Conservation (phyloP, 2,113 vertebrate genomes). For the Scomber scombrus region DNA sequence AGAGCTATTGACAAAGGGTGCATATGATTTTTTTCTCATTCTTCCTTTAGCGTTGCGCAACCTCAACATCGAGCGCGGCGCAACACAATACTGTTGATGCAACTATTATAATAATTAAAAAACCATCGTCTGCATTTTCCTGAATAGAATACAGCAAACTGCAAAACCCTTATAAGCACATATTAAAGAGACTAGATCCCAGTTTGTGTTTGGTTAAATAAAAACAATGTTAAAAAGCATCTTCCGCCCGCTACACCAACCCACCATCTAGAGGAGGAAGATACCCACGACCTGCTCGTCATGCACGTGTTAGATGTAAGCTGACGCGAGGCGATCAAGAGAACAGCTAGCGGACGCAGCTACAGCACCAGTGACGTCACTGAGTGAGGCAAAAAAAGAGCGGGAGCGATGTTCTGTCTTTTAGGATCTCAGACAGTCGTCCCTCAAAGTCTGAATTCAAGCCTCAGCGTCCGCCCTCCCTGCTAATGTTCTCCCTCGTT, state of each 20-base stretch:
- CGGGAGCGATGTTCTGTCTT: background rate
- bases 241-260: background rate
- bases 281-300: slow-evolving; percentile 19
- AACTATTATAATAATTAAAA: slow-evolving; percentile 24
- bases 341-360: slow-evolving; percentile 23
- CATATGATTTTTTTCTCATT: slow-evolving; percentile 53
- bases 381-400: slow-evolving; percentile 17
- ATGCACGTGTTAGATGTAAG: background rate
- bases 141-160: slow-evolving; percentile 71
- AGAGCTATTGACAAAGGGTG: slow-evolving; percentile 54
- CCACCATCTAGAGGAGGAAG: background rate
- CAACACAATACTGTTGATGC: slow-evolving; percentile 76
- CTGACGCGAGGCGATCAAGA: background rate
- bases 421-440: background rate
- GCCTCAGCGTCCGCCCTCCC: slow-evolving; percentile 35
- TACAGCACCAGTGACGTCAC: slow-evolving; percentile 52
- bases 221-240: slow-evolving; percentile 13
- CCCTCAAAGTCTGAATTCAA: background rate
- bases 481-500: slow-evolving; percentile 27
- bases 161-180: slow-evolving; percentile 54
- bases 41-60: slow-evolving; percentile 56
- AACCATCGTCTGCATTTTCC: slow-evolving; percentile 53
- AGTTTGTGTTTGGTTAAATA: slow-evolving; percentile 57
- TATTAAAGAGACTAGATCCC: slow-evolving; percentile 72
- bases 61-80: slow-evolving; percentile 13